A percentile compares a stretch with the other conserved stretches of the same genome.
phyloP scores from a whole-genome alignment of 2,113 vertebrate species.

The Petaurus breviceps region DNA sequence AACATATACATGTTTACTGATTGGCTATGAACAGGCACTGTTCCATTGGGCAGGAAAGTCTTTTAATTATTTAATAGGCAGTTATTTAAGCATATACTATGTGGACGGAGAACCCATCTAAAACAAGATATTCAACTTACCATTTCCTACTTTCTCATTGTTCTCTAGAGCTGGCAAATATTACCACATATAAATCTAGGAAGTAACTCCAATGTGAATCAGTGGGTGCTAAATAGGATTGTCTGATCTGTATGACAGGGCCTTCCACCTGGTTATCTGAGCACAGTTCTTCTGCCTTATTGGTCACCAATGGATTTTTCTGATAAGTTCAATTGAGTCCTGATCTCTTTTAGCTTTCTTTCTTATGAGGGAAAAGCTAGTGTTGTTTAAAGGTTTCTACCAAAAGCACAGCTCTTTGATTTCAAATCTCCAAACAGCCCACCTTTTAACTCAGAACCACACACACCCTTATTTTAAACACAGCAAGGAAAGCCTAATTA shows the following conservation, averaged over 20 bases:
- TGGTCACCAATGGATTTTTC: conserved; percentile 62
- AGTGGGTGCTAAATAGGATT: conserved; percentile 30
- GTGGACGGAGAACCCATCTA: neutral
- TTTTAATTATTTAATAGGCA: neutral
- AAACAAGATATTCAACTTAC: conserved; percentile 29
- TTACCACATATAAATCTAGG: conserved; percentile 19
- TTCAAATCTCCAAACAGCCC: conserved; percentile 66
- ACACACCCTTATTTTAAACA: conserved; percentile 55
- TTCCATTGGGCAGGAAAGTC: too few species aligned
- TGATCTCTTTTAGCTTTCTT: conserved; percentile 66
- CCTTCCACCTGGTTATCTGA: conserved; percentile 47
- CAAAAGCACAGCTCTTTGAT: conserved; percentile 64
- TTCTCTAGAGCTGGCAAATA: conserved; percentile 28
- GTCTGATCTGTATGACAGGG: conserved; percentile 53
- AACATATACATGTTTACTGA: neutral
- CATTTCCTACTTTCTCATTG: conserved; percentile 30
- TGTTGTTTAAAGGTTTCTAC: conserved; percentile 64
- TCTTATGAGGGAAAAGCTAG: conserved; percentile 61
- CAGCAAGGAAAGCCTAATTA: conserved; percentile 47
- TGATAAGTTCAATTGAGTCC: conserved; percentile 71
- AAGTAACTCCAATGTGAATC: conserved; percentile 45
- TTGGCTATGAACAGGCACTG: neutral
- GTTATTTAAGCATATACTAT: neutral
- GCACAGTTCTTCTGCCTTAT: conserved; percentile 62
- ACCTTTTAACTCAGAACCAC: conserved; percentile 64